Evolutionary conservation across 2,797 vertebrate genomes (phyloP), one percentile per base, ranked within the genome.

Genomic region (Syngnathus acus): DNA sequence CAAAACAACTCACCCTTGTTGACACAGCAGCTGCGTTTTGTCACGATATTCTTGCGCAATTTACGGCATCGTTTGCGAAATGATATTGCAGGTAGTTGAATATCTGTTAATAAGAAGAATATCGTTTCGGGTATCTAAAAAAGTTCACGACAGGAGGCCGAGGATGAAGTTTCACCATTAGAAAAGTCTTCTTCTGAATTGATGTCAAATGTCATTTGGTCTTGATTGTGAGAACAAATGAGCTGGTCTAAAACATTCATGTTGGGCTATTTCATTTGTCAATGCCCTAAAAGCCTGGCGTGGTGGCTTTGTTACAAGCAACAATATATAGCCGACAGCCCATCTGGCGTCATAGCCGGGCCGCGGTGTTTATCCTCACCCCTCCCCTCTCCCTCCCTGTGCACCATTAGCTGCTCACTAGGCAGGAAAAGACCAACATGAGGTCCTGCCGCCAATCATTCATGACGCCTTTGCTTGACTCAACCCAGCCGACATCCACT

Each of bases 331-430:
- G 77, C 45, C 79, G 79, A 85, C 78, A 82, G 83, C 87, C 89
- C 89, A 89, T 91, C 90, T 91, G 89, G 87, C 84, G 68, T 77
- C 75, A 64, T 79, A 75, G 81, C 67, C 38, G 73, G 77, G 74
- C 73, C 76, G 67, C 62, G 60, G 72, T 77, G 82, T 84, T 82
- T 83, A 78, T 72, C 82, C 79, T 72, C 75, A 80, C 82, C 64
- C 65, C 67, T 1, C 21, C 13, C 38, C 58, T 40, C 19, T 26
- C 21, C 21, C 82, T 82, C 78, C 72, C 80, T 83, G 77, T 79
- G 77, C 88, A 84, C 83, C 85, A 87, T 90, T 90, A 89, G 86
- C 78, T 84, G 85, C 86, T 88, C 79, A 82, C 74, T 62, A 76
- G 82, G 84, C 86, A 87, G 78, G 84, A 85, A 88, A 86, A 83